Conservation (phyloP, 2,888 invertebrate species). For the Carterocephalus palaemon region DNA sequence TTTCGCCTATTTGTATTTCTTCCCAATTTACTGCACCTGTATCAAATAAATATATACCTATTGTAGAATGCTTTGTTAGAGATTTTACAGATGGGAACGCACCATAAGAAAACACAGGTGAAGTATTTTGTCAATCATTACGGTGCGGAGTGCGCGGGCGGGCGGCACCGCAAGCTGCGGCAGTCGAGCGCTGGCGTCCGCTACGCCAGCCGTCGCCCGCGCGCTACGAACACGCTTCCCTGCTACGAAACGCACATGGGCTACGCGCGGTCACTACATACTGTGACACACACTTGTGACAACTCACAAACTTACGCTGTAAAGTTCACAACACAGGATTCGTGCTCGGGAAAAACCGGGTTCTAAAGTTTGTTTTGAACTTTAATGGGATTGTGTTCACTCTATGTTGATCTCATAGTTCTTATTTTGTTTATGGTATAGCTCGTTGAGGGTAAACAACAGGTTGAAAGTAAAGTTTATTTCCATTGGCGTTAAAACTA, state of each 20-base stretch:
- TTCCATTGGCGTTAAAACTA: not conserved
- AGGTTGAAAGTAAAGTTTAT: not conserved
- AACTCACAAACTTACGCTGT: slow-evolving; percentile 4
- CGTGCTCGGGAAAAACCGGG: not conserved
- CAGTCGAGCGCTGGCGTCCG: slow-evolving; percentile 40
- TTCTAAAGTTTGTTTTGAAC: slow-evolving; percentile 20
- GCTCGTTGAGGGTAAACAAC: slow-evolving; percentile 8
- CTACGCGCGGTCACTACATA: slow-evolving; percentile 30
- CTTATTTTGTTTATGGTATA: slow-evolving; percentile 6
- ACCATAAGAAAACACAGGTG: slow-evolving; percentile 61
- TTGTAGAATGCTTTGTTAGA: too few relatives aligned
- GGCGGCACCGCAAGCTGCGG: slow-evolving; percentile 39
- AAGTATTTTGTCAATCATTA: slow-evolving; percentile 73
- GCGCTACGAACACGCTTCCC: slow-evolving; percentile 39
- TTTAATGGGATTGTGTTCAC: slow-evolving; percentile 10
- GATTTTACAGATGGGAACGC: too few relatives aligned
- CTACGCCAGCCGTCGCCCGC: slow-evolving; percentile 46
- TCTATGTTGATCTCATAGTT: slow-evolving; percentile 15
- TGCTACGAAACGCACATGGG: slow-evolving; percentile 25
- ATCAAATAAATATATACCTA: too few relatives aligned
- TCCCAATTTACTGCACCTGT: too few relatives aligned
- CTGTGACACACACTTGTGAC: slow-evolving; percentile 18
- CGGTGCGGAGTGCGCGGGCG: slow-evolving; percentile 37
- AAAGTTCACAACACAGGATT: not conserved
- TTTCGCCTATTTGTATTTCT: too few relatives aligned